These are phyloP conservation scores for Microplitis demolitor DNA, from an alignment of 1,140 invertebrate species.

Conservation along the genomic window DNA sequence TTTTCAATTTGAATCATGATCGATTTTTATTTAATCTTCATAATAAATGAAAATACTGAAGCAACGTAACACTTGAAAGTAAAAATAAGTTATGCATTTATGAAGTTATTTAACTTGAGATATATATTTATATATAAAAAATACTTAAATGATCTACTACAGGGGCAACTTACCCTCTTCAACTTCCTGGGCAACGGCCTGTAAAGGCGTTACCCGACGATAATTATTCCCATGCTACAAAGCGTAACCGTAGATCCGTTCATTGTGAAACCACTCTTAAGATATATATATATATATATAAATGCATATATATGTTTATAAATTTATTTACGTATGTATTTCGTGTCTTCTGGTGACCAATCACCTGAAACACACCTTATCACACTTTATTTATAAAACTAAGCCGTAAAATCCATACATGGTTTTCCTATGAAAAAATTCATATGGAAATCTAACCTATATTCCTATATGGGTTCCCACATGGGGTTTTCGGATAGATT, in stretches of 20 bases:
- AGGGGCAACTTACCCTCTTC: conserved; percentile 19
- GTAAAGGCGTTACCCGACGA: conserved; percentile 30
- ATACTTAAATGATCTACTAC: neutral
- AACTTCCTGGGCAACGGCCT: conserved; percentile 15
- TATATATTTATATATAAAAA: neutral
- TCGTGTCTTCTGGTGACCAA: neutral
- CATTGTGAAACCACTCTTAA: conserved; percentile 18
- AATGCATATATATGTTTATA: neutral
- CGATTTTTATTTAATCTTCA: too few relatives aligned
- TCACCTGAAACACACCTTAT: neutral
- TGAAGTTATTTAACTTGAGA: too few relatives aligned
- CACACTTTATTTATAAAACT: too few relatives aligned
- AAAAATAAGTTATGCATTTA: too few relatives aligned
- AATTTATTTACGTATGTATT: neutral
- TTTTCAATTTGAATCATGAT: too few relatives aligned
- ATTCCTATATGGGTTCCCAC: too few relatives aligned
- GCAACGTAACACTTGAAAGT: too few relatives aligned
- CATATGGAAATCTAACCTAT: too few relatives aligned
- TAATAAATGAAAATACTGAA: too few relatives aligned
- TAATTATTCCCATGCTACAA: conserved; percentile 31
- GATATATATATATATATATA: neutral
- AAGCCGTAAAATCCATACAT: too few relatives aligned
- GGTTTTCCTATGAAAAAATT: too few relatives aligned
- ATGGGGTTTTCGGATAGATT: too few relatives aligned
- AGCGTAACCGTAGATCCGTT: conserved; percentile 35